A percentile compares a stretch with the other conserved stretches of the same genome.
Evolutionary conservation across 53 echinoderm and acorn worm species (phyloP).

Genomic region (Luidia sarsii): DNA sequence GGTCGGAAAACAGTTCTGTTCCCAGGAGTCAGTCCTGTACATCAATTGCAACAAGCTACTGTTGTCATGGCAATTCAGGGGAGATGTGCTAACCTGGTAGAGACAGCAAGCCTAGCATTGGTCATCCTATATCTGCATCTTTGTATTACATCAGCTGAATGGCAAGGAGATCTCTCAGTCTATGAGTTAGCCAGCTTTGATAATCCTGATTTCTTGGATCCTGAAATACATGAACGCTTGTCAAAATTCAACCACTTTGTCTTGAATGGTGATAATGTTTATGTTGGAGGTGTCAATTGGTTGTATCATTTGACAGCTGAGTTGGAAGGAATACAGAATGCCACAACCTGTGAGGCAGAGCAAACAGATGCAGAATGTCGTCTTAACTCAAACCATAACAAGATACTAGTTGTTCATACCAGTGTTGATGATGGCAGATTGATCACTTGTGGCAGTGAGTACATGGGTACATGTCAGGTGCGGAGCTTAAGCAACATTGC

Average conservation of each 20-base stretch:
- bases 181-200: conserved; percentile 30
- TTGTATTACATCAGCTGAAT: conserved; percentile 14
- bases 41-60: no score
- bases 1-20: no score
- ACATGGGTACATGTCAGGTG: not conserved
- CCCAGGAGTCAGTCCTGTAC: no score
- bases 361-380: not conserved
- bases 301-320: conserved; percentile 6
- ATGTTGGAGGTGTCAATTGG: conserved; percentile 46
- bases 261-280: conserved; percentile 28
- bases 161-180: conserved; percentile 33
- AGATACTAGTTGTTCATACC: conserved; percentile 41
- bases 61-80: no score
- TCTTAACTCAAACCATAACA: conserved; percentile 53
- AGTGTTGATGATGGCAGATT: conserved; percentile 12
- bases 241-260: conserved; percentile 38
- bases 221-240: not conserved
- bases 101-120: no score
- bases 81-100: no score
- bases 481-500: not conserved
- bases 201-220: conserved; percentile 13
- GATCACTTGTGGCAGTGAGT: conserved; percentile 57
- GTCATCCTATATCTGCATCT: no score
- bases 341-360: conserved; percentile 1
- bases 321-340: conserved; percentile 29